A percentile compares a stretch with the other conserved stretches of the same genome.
Conservation (phyloP, 1,140 invertebrate species). For the Amyelois transitella region DNA sequence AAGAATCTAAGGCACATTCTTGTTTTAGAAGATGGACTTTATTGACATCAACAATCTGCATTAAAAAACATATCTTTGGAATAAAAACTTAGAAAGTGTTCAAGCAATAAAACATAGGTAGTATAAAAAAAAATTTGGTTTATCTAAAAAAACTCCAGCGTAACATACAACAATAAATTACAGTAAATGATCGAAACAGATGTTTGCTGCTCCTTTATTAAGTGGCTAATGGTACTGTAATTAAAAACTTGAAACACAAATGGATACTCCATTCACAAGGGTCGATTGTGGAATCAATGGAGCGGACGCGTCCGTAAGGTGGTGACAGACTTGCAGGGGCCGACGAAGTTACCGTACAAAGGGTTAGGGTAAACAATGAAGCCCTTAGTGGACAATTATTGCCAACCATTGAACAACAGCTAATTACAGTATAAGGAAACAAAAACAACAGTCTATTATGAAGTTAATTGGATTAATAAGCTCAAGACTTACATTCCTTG, state of each 20-base stretch:
- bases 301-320: constrained; percentile 33
- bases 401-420: constrained; percentile 23
- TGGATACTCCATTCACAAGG: constrained; percentile 9
- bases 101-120: background rate
- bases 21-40: too few species aligned
- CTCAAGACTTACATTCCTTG: background rate
- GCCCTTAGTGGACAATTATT: constrained; percentile 43
- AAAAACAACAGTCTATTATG: constrained; percentile 14
- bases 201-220: background rate
- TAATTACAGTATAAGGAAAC: constrained; percentile 32
- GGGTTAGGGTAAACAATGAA: constrained; percentile 34
- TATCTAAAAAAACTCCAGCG: too few species aligned
- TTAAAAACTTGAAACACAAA: constrained; percentile 15
- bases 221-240: constrained; percentile 1
- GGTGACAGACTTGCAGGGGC: constrained; percentile 22
- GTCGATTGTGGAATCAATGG: constrained; percentile 40
- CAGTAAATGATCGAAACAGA: background rate
- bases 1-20: too few species aligned
- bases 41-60: too few species aligned
- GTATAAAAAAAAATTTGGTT: too few species aligned
- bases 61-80: too few species aligned
- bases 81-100: too few species aligned
- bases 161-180: too few species aligned
- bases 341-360: constrained; percentile 18
- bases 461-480: constrained; percentile 1